Percentiles rank a stretch among this genome's conserved stretches.
These are phyloP conservation scores for Rutpela maculata DNA, from an alignment of 2,888 invertebrate species.

Conservation along the genomic window DNA sequence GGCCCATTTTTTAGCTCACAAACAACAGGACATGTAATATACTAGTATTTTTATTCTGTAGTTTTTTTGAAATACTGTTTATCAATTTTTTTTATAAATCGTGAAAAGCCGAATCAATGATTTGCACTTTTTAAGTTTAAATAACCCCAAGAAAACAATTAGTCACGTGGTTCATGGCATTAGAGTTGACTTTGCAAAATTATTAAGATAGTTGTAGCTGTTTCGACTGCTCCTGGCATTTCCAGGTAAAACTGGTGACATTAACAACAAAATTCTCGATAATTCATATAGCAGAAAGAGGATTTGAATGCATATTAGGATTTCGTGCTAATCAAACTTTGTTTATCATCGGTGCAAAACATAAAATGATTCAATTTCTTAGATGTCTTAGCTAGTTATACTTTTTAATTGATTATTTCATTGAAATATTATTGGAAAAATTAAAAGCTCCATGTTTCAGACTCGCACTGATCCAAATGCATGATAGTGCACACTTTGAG, in stretches of 20 bases:
- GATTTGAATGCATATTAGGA: too few species aligned
- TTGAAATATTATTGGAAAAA: not conserved
- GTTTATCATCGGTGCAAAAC: too few species aligned
- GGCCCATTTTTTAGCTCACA: not conserved
- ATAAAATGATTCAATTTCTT: too few species aligned
- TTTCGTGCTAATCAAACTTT: too few species aligned
- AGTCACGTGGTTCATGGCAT: not conserved
- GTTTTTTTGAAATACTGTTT: conserved; percentile 49
- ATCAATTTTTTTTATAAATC: conserved; percentile 41
- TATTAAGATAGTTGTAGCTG: not conserved
- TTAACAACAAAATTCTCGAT: too few species aligned
- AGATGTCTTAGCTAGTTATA: too few species aligned
- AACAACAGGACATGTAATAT: not conserved
- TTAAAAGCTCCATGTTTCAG: not conserved
- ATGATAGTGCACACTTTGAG: conserved; percentile 22
- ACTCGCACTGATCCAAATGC: conserved; percentile 10
- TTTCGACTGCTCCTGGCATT: not conserved
- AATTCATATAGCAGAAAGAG: too few species aligned
- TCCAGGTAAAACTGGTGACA: too few species aligned
- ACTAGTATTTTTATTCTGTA: not conserved
- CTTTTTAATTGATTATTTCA: too few species aligned
- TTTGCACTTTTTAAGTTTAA: not conserved
- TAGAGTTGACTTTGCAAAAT: not conserved
- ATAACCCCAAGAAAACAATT: not conserved
- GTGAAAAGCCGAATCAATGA: not conserved